phyloP scores from a whole-genome alignment of 2,888 invertebrate genomes.

The Pharmacophagus antenor region DNA sequence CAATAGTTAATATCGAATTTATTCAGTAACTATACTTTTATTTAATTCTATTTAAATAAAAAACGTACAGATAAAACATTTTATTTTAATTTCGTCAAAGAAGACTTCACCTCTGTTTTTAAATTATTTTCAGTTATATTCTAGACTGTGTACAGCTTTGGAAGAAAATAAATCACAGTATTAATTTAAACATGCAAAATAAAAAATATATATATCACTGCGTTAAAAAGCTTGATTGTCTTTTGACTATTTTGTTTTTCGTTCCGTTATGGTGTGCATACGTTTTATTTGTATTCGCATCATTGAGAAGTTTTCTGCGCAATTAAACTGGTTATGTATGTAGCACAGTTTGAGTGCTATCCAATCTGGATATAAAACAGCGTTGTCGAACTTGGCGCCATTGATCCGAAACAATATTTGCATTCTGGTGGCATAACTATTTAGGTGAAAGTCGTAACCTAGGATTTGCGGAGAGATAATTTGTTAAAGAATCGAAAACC shows the following conservation, averaged over 20 bases:
- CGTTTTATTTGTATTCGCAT: not conserved
- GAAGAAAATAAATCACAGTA: no score
- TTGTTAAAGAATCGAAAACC: slow-evolving; percentile 24
- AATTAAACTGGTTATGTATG: not conserved
- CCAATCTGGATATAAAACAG: slow-evolving; percentile 17
- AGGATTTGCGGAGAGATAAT: slow-evolving; percentile 29
- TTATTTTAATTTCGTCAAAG: no score
- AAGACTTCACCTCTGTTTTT: no score
- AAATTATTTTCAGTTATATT: no score
- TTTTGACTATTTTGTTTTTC: not conserved
- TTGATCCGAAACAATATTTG: slow-evolving; percentile 16
- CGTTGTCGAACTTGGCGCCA: slow-evolving; percentile 19
- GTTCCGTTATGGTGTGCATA: not conserved
- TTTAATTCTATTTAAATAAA: no score
- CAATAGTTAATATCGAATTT: no score
- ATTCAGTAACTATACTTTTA: no score
- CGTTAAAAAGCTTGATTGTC: no score
- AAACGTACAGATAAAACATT: no score
- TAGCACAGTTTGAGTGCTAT: slow-evolving; percentile 5
- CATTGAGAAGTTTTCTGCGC: not conserved
- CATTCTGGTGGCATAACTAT: slow-evolving; percentile 20
- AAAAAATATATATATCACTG: no score
- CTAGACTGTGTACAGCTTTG: no score
- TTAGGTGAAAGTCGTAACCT: slow-evolving; percentile 32
- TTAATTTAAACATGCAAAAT: no score